Base-by-base conservation (phyloP, 2,113 vertebrate species). In the Peromyscus californicus region DNA sequence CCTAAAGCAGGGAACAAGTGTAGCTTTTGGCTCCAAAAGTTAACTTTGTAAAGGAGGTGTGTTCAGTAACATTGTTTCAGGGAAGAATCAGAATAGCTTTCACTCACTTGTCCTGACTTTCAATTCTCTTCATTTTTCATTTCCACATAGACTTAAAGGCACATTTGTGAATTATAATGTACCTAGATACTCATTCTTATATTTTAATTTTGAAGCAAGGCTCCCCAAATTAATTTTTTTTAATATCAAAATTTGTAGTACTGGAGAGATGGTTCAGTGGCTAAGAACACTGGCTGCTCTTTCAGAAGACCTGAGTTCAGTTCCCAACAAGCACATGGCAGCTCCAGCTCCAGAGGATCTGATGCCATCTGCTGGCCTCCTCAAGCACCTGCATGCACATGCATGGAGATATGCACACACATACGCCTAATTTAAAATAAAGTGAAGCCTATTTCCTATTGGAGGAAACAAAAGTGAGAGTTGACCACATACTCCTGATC, bases 121-220 rank as follows among this genome's bases (percentile, higher is more conserved):
- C n/a, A 65, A 61, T 74, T 94, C 70, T 78, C 1, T 80, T 61
- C n/a, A 1, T 69, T 31, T 51, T 11, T 57, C 26, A 54, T 59
- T 82, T 88, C 79, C 74, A 0, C 31, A 3, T 61, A 75, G 48
- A 51, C 15, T 57, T 31, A 63, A 0, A 36, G 33, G 15, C 9
- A 11, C 92, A 63, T 63, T 24, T 61, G 0, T 54, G 24, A 70
- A 67, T 78, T 31, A 69, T 70, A 74, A 54, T 21, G 10, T 48
- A 48, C 21, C 72, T 63, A 51, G n/a, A 63, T 90, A 54, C 83
- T 90, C 6, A 3, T 48, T 74, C n/a, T 74, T 90, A 45, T 59
- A 61, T 75, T 89, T 96, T 72, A 61, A 88, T 87, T 92, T 90
- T 89, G 54, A 63, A 96, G 36, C 74, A 54, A 13, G 31, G 29